A percentile compares a stretch with the other conserved stretches of the same genome.
Conservation (phyloP, 2,113 vertebrate genomes). For the Oncorhynchus clarkii region DNA sequence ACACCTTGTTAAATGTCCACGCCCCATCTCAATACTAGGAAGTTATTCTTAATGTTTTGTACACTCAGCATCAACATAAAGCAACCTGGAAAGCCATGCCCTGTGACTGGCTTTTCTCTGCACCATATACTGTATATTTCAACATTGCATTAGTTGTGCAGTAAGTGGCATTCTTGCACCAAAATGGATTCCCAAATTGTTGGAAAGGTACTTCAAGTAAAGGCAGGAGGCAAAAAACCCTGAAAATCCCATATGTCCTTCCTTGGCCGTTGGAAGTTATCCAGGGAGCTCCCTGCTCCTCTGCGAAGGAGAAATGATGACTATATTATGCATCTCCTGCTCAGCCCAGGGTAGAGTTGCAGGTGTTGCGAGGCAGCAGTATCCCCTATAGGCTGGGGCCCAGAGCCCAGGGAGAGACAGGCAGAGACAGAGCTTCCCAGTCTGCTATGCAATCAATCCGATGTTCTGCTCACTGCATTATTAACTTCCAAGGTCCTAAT, state of each 20-base stretch:
- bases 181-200: conserved; percentile 2
- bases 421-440: conserved; percentile 59
- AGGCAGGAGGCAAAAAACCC: conserved; percentile 10
- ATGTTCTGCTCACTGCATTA: conserved; percentile 55
- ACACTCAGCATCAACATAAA: background rate
- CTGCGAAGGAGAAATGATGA: conserved; percentile 64
- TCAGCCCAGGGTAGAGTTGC: conserved; percentile 56
- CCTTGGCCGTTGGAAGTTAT: conserved; percentile 57
- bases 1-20: too few species aligned
- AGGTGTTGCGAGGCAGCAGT: conserved; percentile 57
- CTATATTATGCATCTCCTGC: conserved; percentile 56
- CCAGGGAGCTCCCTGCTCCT: conserved; percentile 58
- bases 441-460: conserved; percentile 72
- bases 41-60: too few species aligned
- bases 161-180: background rate
- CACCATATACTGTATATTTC: conserved; percentile 12
- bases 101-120: background rate
- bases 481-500: conserved; percentile 63
- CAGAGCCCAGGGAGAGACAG: conserved; percentile 44
- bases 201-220: conserved; percentile 5
- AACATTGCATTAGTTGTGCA: conserved; percentile 8
- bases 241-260: conserved; percentile 46
- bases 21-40: too few species aligned
- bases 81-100: background rate
- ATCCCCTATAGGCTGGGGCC: conserved; percentile 39